These are phyloP conservation scores for Mareca strepera DNA, from an alignment of 2,797 vertebrate genomes.

Conservation along the genomic window DNA sequence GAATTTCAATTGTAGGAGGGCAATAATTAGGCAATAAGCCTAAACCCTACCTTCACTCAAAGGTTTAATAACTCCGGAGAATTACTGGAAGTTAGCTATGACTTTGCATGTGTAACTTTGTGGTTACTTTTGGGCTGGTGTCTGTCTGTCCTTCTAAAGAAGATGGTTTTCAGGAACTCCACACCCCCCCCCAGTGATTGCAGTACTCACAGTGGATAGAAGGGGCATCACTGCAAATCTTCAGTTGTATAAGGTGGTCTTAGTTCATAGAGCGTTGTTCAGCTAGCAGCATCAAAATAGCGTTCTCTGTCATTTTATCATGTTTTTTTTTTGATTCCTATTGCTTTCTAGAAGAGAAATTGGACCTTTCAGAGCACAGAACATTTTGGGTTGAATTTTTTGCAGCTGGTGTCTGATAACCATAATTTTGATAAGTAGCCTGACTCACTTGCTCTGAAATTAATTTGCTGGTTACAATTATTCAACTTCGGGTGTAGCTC, in stretches of 20 bases:
- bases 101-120: background rate
- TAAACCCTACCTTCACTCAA: background rate
- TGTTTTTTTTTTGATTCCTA: background rate
- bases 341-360: background rate
- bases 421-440: background rate
- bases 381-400: background rate
- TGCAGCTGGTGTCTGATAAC: background rate
- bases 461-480: background rate
- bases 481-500: background rate
- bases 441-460: background rate
- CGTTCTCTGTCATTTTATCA: background rate
- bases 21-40: background rate
- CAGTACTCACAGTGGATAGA: background rate
- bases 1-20: background rate
- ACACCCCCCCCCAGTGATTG: background rate
- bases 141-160: background rate
- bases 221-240: background rate
- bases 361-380: background rate
- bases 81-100: background rate
- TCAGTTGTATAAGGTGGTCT: background rate
- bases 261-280: background rate
- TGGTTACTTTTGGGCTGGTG: background rate
- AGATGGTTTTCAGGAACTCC: rapidly evolving
- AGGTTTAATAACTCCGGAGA: background rate
- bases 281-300: background rate